Evolutionary conservation across 2,113 vertebrate genomes (phyloP).

Genomic region (Harpagus bidentatus): DNA sequence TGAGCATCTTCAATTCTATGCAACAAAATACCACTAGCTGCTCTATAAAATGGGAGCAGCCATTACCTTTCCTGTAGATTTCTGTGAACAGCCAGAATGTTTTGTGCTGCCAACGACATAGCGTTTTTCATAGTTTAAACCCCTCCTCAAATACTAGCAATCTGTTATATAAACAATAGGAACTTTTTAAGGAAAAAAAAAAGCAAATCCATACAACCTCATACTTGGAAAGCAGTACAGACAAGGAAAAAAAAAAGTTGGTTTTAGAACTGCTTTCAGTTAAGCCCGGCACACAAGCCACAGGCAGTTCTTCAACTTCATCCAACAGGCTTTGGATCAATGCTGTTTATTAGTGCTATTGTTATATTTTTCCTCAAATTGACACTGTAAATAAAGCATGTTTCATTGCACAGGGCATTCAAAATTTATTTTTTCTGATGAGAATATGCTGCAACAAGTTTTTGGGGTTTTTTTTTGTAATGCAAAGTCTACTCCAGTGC

Average conservation of each 20-base stretch:
- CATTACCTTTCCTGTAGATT: not conserved
- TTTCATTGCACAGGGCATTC: not conserved
- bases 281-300: not conserved
- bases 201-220: not conserved
- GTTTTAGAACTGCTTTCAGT: not conserved
- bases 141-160: not conserved
- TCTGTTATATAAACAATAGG: not conserved
- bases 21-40: not conserved
- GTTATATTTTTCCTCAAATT: not conserved
- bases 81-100: not conserved
- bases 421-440: not conserved
- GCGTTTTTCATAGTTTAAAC: not conserved
- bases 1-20: not conserved
- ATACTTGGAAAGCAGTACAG: not conserved
- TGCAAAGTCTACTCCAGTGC: not conserved
- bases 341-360: not conserved
- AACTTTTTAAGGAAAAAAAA: not conserved
- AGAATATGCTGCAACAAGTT: not conserved
- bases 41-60: not conserved
- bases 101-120: not conserved
- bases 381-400: not conserved
- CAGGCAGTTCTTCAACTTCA: not conserved
- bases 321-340: not conserved
- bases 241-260: not conserved
- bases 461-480: not conserved